These are phyloP conservation scores for Scylla paramamosain DNA, from an alignment of 1,140 invertebrate genomes.

Conservation along the genomic window DNA sequence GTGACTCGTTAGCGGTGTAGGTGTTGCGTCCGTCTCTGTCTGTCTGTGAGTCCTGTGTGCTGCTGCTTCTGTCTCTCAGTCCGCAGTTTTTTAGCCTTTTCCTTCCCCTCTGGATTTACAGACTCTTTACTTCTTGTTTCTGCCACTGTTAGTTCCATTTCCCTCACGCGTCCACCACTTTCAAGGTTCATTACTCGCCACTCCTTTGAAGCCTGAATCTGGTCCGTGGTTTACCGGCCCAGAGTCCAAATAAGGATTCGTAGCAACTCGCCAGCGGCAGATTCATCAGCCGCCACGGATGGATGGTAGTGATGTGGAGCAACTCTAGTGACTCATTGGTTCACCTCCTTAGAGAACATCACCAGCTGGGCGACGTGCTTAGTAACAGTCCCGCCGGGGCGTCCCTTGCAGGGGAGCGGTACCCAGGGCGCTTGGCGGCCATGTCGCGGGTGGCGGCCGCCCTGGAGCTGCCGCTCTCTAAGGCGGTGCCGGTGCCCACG, in stretches of 20 bases:
- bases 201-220: neutral
- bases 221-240: neutral
- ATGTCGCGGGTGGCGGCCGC: constrained; percentile 55
- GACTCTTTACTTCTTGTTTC: neutral
- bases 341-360: neutral
- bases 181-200: neutral
- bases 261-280: neutral
- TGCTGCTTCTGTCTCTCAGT: neutral
- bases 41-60: neutral
- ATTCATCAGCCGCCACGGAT: neutral
- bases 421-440: constrained; percentile 58
- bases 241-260: neutral
- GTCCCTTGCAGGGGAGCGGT: constrained; percentile 60
- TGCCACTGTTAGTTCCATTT: neutral
- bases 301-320: neutral
- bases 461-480: constrained; percentile 36
- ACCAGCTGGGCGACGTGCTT: neutral
- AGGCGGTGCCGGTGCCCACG: constrained; percentile 29
- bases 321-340: neutral
- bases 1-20: neutral
- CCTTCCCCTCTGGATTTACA: neutral
- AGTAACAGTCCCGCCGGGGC: neutral
- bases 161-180: neutral
- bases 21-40: constrained; percentile 10
- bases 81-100: neutral